phyloP scores from a whole-genome alignment of 2,888 invertebrate genomes.

The Cephus nigrinus region DNA sequence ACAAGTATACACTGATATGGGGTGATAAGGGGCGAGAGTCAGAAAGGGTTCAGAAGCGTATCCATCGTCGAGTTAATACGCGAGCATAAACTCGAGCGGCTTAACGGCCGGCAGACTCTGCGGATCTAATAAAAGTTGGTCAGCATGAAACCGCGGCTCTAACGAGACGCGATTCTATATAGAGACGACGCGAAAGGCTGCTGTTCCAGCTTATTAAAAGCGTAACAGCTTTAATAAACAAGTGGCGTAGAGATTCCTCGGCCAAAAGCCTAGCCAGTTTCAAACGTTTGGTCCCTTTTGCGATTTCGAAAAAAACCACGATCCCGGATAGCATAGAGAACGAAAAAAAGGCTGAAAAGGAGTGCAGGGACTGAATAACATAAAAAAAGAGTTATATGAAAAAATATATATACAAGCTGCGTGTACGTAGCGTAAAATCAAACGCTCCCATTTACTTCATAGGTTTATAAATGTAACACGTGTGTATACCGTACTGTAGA shows the following conservation, averaged over 20 bases:
- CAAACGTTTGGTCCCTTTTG: not conserved
- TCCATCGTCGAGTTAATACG: slow-evolving; percentile 13
- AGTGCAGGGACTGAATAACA: not conserved
- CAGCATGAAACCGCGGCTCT: slow-evolving; percentile 40
- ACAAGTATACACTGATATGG: not conserved
- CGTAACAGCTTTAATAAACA: slow-evolving; percentile 58
- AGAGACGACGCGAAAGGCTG: slow-evolving; percentile 22
- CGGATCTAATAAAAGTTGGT: slow-evolving; percentile 59
- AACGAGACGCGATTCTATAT: slow-evolving; percentile 24
- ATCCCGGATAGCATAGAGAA: not conserved
- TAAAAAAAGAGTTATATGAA: not conserved
- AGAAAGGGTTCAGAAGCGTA: not conserved
- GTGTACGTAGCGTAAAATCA: not conserved
- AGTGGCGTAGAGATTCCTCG: not conserved
- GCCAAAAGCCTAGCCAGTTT: not conserved
- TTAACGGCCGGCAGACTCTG: slow-evolving; percentile 15
- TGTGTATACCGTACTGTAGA: not conserved
- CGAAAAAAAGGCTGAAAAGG: not conserved
- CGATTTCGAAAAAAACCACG: not conserved
- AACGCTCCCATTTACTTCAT: not conserved
- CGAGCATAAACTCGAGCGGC: slow-evolving; percentile 8
- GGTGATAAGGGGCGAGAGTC: not conserved
- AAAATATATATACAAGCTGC: not conserved
- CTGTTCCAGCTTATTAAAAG: slow-evolving; percentile 58
- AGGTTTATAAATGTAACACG: not conserved